Evolutionary conservation across 2,113 vertebrate genomes (phyloP).

Genomic region (Glaucidium brasilianum): DNA sequence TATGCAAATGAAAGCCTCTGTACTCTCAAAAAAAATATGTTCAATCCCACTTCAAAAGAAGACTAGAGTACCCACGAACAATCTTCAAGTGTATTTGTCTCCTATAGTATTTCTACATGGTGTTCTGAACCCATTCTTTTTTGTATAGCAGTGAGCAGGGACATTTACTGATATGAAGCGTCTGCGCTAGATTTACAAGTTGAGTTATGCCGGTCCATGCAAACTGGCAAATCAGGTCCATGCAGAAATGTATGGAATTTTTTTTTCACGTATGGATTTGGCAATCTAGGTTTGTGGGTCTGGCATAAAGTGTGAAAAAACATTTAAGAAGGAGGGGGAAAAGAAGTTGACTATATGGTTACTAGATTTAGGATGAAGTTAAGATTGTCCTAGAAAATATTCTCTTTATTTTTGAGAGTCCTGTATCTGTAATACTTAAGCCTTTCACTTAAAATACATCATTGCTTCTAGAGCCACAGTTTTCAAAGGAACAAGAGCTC

Average conservation of each 20-base stretch:
- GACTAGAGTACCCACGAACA: neutral
- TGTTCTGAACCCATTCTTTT: neutral
- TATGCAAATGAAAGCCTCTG: neutral
- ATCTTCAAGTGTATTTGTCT: neutral
- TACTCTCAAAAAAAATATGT: neutral
- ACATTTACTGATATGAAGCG: neutral
- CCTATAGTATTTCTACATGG: neutral
- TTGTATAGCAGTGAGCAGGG: neutral
- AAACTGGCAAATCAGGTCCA: neutral
- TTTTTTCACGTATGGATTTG: neutral
- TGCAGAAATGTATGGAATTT: neutral
- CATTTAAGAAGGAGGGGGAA: fast-evolving
- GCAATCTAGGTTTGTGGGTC: neutral
- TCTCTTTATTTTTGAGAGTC: neutral
- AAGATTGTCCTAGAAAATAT: neutral
- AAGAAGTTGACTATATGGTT: neutral
- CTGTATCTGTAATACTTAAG: neutral
- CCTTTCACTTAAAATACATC: neutral
- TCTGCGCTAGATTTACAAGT: neutral
- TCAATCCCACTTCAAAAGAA: neutral
- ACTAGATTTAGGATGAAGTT: neutral
- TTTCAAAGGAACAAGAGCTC: conserved; percentile 97
- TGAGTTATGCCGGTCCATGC: neutral
- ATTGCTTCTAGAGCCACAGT: conserved; percentile 87
- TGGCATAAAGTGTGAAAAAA: neutral